These are phyloP conservation scores for Coecobrya sp. DNA, from an alignment of 2,888 invertebrate species.

Conservation along the genomic window DNA sequence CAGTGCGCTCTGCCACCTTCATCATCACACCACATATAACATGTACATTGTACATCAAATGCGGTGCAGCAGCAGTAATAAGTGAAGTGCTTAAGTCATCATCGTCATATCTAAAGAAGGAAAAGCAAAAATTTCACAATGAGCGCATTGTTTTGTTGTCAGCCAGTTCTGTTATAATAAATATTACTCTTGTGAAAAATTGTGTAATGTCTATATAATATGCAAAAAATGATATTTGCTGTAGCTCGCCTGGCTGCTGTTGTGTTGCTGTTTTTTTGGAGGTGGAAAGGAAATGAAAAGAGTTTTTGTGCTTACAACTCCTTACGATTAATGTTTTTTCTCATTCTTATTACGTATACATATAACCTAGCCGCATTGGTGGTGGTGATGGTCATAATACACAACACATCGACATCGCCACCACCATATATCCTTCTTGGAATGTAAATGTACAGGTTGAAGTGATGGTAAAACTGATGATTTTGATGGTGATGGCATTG, in stretches of 20 bases:
- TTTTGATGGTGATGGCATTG: constrained; percentile 13
- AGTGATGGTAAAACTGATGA: background rate
- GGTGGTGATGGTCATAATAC: background rate
- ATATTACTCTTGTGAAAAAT: constrained; percentile 75
- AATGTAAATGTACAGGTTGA: constrained; percentile 67
- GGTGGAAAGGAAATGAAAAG: constrained; percentile 66
- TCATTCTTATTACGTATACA: background rate
- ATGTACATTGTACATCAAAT: background rate
- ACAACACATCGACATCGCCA: background rate
- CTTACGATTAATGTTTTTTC: constrained; percentile 36
- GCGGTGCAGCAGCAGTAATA: background rate
- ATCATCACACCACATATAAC: background rate
- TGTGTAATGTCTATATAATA: constrained; percentile 65
- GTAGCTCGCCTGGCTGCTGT: background rate
- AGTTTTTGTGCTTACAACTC: constrained; percentile 42
- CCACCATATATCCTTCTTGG: constrained; percentile 5
- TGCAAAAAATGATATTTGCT: constrained; percentile 54
- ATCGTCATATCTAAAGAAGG: constrained; percentile 24
- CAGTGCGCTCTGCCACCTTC: constrained; percentile 26
- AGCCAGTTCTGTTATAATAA: constrained; percentile 74
- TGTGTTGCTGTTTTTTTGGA: background rate
- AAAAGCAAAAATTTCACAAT: constrained; percentile 66
- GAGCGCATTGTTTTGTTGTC: constrained; percentile 66
- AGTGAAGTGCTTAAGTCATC: background rate
- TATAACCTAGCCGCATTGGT: too few species aligned